Evolutionary conservation across 2,113 vertebrate genomes (phyloP).

Genomic region (Anseranas semipalmata): DNA sequence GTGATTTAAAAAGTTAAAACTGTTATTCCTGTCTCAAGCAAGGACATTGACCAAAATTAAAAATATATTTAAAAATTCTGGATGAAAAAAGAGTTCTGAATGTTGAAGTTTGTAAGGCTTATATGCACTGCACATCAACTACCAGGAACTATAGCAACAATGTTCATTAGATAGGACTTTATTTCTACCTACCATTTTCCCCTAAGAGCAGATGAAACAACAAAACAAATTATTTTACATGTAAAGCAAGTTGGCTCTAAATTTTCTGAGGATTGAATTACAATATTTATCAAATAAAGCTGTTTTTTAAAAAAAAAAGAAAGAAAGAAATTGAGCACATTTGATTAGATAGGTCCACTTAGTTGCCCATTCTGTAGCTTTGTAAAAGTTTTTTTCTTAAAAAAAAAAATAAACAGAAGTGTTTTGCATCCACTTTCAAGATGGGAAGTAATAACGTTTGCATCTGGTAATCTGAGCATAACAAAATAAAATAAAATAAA

Average conservation of each 20-base stretch:
- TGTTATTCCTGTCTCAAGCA: neutral
- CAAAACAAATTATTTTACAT: neutral
- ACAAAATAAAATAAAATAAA: neutral
- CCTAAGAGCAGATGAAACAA: neutral
- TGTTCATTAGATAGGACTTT: neutral
- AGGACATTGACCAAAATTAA: neutral
- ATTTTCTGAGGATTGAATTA: neutral
- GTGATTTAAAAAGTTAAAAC: neutral
- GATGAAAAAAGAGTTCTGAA: neutral
- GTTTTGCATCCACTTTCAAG: neutral
- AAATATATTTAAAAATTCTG: neutral
- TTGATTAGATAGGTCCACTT: neutral
- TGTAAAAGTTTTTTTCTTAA: neutral
- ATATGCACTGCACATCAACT: neutral
- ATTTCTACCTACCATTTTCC: neutral
- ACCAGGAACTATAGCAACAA: neutral
- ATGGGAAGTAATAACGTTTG: neutral
- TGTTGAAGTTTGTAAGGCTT: neutral
- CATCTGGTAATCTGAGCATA: neutral
- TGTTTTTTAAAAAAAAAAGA: no score
- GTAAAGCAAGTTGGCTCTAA: fast-evolving
- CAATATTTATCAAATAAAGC: neutral
- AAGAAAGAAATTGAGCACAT: neutral
- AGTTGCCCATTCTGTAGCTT: neutral
- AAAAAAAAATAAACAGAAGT: neutral